phyloP scores from a whole-genome alignment of 2,888 invertebrate species.

The Asteroscopus sphinx region DNA sequence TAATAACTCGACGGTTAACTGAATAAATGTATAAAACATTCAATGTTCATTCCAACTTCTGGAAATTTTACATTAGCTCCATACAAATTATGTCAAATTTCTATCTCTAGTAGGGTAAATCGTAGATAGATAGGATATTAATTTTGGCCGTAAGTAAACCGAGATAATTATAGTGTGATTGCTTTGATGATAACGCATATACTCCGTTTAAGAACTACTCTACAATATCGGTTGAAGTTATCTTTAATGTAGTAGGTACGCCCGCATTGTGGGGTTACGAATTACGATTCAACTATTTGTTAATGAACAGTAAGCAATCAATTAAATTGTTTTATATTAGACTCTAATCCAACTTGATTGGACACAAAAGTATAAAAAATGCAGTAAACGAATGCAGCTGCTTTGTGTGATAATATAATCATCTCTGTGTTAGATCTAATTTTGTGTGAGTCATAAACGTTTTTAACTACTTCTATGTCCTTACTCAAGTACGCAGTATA shows the following conservation, averaged over 20 bases:
- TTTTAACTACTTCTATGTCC: neutral
- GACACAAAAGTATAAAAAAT: constrained; percentile 31
- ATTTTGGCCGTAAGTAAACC: too few species aligned
- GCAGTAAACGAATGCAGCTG: constrained; percentile 5
- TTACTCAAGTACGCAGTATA: too few species aligned
- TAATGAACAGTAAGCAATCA: constrained; percentile 5
- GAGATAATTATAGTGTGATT: constrained; percentile 35
- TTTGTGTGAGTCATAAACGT: constrained; percentile 17
- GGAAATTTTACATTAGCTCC: too few species aligned
- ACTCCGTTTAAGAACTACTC: constrained; percentile 23
- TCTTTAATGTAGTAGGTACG: constrained; percentile 22
- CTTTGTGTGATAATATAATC: constrained; percentile 5
- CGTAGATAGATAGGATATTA: too few species aligned
- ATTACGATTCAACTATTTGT: constrained; percentile 24
- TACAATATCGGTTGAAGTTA: constrained; percentile 26
- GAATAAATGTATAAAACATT: too few species aligned
- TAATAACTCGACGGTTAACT: too few species aligned
- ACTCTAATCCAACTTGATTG: constrained; percentile 13
- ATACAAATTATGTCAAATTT: too few species aligned
- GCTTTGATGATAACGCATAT: constrained; percentile 37
- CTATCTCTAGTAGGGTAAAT: too few species aligned
- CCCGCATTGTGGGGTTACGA: constrained; percentile 33
- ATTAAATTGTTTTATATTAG: constrained; percentile 24
- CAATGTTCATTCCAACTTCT: too few species aligned
- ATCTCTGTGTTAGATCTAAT: constrained; percentile 16